Conservation (phyloP, 2,113 vertebrate genomes). For the Macaca nemestrina region DNA sequence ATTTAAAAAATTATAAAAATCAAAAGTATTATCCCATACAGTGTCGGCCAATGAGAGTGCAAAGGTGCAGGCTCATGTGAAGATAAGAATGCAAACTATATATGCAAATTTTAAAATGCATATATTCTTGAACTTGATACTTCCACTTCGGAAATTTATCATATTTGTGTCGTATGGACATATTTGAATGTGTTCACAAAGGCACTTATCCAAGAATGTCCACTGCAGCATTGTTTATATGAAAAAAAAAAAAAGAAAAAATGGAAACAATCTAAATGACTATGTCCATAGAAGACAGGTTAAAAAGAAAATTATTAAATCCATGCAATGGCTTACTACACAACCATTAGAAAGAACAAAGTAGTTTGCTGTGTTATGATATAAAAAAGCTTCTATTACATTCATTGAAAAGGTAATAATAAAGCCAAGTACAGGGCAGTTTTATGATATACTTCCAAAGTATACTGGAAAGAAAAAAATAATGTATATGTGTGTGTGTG, state of each 20-base stretch:
- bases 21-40: neutral
- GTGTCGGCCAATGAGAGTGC: neutral
- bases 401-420: slow-evolving; percentile 5
- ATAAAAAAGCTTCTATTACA: neutral
- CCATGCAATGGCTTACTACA: neutral
- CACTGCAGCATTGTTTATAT: neutral
- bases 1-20: neutral
- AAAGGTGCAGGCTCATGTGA: neutral
- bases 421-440: neutral
- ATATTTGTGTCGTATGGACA: neutral
- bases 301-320: neutral
- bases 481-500: neutral
- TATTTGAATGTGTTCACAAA: neutral
- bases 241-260: neutral
- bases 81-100: neutral
- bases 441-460: neutral
- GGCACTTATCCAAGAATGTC: neutral
- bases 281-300: neutral
- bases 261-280: neutral
- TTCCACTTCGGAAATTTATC: slow-evolving; percentile 19
- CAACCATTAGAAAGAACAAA: neutral
- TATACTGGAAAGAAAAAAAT: neutral
- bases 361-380: neutral
- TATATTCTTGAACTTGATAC: neutral
- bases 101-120: neutral